Conservation (phyloP, 2,113 vertebrate genomes). For the Alces alces region DNA sequence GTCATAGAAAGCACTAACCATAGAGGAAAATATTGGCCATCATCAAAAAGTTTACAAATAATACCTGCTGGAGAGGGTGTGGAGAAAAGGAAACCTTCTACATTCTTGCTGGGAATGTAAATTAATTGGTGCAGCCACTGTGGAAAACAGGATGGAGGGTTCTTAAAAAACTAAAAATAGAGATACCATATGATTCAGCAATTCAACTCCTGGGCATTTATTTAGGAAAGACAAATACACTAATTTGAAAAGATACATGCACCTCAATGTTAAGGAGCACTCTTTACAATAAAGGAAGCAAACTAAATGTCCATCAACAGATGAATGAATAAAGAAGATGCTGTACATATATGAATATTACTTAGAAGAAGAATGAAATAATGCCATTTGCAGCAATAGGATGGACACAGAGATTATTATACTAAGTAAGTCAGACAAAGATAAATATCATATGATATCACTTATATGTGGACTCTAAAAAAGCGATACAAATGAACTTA, state of each 20-base stretch:
- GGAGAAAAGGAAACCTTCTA: background rate
- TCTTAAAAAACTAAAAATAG: background rate
- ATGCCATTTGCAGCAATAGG: background rate
- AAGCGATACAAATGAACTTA: background rate
- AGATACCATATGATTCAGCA: background rate
- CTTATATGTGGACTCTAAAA: background rate
- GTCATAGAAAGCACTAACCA: background rate
- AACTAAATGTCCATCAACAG: background rate
- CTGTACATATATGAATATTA: background rate
- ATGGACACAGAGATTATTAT: background rate
- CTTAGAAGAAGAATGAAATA: background rate
- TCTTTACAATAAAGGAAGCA: background rate
- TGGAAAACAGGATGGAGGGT: background rate
- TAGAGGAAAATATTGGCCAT: background rate
- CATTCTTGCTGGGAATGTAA: background rate
- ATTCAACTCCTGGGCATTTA: background rate
- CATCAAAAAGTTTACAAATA: background rate
- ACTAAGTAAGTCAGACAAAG: background rate
- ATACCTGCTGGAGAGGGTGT: background rate
- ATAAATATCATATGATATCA: background rate
- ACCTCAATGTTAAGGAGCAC: background rate
- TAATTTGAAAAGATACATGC: background rate
- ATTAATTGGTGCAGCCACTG: background rate
- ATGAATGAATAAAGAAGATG: background rate
- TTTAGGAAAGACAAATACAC: background rate